phyloP scores from a whole-genome alignment of 2,113 vertebrate species.

The Cnemophilus loriae region DNA sequence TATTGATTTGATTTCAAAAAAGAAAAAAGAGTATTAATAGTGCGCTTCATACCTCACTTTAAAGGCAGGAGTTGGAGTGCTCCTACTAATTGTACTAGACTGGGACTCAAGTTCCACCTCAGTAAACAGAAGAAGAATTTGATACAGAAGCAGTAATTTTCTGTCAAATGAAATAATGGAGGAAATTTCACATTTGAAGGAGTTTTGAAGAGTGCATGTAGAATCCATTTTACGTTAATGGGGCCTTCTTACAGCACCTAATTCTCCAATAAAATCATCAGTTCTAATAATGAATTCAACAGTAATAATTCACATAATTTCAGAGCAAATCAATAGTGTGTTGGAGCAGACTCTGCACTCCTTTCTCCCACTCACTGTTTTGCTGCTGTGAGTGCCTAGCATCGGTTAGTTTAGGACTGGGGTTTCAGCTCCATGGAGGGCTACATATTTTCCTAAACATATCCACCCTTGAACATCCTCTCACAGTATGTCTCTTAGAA shows the following conservation, averaged over 20 bases:
- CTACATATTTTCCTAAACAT: neutral
- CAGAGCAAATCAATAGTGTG: neutral
- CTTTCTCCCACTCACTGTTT: neutral
- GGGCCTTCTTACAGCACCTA: neutral
- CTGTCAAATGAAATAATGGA: neutral
- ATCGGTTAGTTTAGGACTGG: neutral
- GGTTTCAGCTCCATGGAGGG: neutral
- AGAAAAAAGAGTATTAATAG: accelerated
- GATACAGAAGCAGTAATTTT: neutral
- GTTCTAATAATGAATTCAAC: neutral
- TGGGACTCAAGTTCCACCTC: neutral
- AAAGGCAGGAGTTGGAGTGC: neutral
- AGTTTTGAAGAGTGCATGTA: neutral
- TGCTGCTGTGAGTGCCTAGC: neutral
- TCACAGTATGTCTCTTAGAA: neutral
- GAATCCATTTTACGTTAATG: neutral
- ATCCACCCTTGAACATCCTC: neutral
- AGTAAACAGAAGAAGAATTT: neutral
- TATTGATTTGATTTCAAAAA: neutral
- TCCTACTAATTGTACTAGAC: neutral
- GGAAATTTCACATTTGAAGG: neutral
- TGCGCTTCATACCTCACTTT: neutral
- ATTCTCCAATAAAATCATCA: neutral
- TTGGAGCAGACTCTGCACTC: neutral
- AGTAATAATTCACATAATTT: neutral